Conservation (phyloP, 1,140 invertebrate genomes). For the Nasonia vitripennis region DNA sequence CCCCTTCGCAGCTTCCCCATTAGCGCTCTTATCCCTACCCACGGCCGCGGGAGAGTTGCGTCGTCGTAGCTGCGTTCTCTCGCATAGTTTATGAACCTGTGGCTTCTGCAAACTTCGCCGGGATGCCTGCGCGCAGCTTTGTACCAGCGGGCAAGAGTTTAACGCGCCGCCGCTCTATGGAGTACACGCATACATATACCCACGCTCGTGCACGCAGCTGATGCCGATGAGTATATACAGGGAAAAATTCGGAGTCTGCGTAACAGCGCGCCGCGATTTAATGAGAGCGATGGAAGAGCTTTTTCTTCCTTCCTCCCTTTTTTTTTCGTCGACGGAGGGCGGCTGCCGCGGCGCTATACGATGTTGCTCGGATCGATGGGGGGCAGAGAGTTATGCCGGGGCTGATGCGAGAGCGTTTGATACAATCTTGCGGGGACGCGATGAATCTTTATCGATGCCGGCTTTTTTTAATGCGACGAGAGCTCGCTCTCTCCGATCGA, state of each 20-base stretch:
- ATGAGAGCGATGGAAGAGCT: not conserved
- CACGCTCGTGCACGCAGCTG: not conserved
- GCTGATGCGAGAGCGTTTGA: too few relatives aligned
- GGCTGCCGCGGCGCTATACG: too few relatives aligned
- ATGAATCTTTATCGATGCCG: too few relatives aligned
- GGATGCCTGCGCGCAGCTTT: slow-evolving; percentile 20
- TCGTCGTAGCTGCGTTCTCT: slow-evolving; percentile 37
- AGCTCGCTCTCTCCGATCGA: too few relatives aligned
- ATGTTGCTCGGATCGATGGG: not conserved
- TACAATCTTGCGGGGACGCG: too few relatives aligned
- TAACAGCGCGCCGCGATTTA: not conserved
- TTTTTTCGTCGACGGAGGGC: not conserved
- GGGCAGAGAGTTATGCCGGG: too few relatives aligned
- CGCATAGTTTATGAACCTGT: slow-evolving; percentile 69
- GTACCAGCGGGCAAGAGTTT: not conserved
- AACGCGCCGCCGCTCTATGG: not conserved
- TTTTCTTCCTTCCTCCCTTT: not conserved
- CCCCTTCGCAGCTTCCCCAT: slow-evolving; percentile 9
- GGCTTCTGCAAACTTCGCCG: slow-evolving; percentile 59
- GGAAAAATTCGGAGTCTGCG: slow-evolving; percentile 6
- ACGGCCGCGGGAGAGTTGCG: not conserved
- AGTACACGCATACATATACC: not conserved
- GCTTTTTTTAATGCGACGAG: too few relatives aligned
- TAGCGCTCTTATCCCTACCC: slow-evolving; percentile 25
- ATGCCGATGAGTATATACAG: not conserved